Base-by-base conservation (phyloP, 2,888 invertebrate species). In the Oligia strigilis region DNA sequence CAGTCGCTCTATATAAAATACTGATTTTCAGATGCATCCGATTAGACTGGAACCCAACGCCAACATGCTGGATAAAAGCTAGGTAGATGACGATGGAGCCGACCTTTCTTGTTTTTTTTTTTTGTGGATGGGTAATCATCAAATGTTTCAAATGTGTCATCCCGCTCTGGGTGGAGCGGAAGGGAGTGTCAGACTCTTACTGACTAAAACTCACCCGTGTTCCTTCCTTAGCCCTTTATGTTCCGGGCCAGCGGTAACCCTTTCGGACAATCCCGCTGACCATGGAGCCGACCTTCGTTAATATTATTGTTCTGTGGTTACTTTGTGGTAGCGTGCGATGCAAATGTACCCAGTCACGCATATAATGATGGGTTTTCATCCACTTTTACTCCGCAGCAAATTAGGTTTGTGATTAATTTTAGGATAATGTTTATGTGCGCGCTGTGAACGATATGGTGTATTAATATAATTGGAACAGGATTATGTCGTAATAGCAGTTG, bases 291-390 rank as follows among this genome's bases (percentile, higher is more conserved):
- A 46, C 14, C 64, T 80, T 60, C 66, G 83, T 49, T 23, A 29
- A 11, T 11, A 43, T 13, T 52, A n/a, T n/a, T 75, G 11, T 1
- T 43, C 40, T 1, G 14, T 83, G 58, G 79, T 71, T 29, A 72
- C 46, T 52, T 43, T 73, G 60, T 72, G 74, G 77, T 88, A 67
- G 90, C 88, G 88, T 90, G 90, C 52, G 62, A 75, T 70, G 79
- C 74, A 90, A 88, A 90, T 85, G 87, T 75, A 73, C 52, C 58
- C n/a, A 69, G 90, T 88, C 90, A 88, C 90, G 88, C 83, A 84
- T 78, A 72, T 80, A 80, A 83, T 86, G 78, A 77, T 82, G 60
- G 78, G 71, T 77, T 86, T 78, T 69, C 75, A 72, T 76, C 72
- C 62, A 67, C 72, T 81, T 82, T 89, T 77, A 77, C 73, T 66